Conservation (phyloP, 1,140 invertebrate species). For the Lycorma delicatula region DNA sequence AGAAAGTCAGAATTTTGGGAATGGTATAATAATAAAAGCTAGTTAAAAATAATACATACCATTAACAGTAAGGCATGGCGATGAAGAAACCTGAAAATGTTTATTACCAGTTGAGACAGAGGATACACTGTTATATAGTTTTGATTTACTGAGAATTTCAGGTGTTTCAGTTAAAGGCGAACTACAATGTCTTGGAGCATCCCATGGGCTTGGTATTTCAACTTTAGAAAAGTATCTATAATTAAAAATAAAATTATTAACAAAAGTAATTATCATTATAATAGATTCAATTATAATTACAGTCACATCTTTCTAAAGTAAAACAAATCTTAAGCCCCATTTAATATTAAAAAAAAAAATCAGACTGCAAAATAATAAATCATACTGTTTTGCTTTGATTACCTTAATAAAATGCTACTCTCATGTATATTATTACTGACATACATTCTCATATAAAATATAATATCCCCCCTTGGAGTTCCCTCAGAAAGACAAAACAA, state of each 20-base stretch:
- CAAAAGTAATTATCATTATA: neutral
- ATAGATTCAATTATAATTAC: neutral
- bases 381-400: slow-evolving; percentile 1
- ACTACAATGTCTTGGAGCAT: neutral
- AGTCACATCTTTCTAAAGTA: neutral
- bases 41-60: too few relatives aligned
- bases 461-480: too few relatives aligned
- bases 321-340: neutral
- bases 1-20: neutral
- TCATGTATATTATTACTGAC: too few relatives aligned
- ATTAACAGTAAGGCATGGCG: too few relatives aligned
- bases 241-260: neutral
- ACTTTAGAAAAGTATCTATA: neutral
- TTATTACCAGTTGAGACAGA: neutral
- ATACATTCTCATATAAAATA: too few relatives aligned
- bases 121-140: neutral
- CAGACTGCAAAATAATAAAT: neutral
- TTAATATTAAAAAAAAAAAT: neutral
- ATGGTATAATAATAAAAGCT: too few relatives aligned
- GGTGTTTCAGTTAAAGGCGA: neutral
- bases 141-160: neutral
- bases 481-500: too few relatives aligned
- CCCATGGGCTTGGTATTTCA: neutral
- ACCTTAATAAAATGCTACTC: neutral
- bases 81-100: too few relatives aligned